Conservation (phyloP, 2,888 invertebrate genomes). For the Heteropelma amictum region DNA sequence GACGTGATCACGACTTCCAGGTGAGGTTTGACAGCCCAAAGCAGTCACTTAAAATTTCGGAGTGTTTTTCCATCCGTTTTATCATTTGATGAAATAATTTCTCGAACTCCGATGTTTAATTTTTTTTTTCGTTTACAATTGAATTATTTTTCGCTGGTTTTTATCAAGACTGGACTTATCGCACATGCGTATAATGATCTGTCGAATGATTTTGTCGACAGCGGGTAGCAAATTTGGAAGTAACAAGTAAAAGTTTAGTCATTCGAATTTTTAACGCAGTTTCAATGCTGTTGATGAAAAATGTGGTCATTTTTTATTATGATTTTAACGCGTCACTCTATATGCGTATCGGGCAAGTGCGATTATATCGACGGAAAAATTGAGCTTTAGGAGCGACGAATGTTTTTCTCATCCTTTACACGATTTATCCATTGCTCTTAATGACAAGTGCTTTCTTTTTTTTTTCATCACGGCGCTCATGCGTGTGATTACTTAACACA, state of each 20-base stretch:
- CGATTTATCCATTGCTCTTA: constrained; percentile 44
- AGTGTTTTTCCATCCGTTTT: constrained; percentile 34
- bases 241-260: no score
- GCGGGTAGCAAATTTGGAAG: no score
- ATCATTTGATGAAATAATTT: not conserved
- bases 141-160: no score
- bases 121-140: not conserved
- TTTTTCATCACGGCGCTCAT: not conserved
- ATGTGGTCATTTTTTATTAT: no score
- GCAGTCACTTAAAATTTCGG: constrained; percentile 32
- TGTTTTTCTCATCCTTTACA: constrained; percentile 40
- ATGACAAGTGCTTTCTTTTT: constrained; percentile 40
- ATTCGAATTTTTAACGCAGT: no score
- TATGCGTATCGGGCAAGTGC: no score
- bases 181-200: no score
- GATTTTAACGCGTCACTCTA: no score
- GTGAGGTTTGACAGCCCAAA: constrained; percentile 69
- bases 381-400: not conserved
- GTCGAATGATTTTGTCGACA: no score
- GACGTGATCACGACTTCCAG: constrained; percentile 77
- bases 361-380: no score
- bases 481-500: not conserved
- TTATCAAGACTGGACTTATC: no score
- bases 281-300: no score
- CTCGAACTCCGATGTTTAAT: not conserved